Base-by-base conservation (phyloP, 2,113 vertebrate genomes). In the Trichomycterus rosablanca region DNA sequence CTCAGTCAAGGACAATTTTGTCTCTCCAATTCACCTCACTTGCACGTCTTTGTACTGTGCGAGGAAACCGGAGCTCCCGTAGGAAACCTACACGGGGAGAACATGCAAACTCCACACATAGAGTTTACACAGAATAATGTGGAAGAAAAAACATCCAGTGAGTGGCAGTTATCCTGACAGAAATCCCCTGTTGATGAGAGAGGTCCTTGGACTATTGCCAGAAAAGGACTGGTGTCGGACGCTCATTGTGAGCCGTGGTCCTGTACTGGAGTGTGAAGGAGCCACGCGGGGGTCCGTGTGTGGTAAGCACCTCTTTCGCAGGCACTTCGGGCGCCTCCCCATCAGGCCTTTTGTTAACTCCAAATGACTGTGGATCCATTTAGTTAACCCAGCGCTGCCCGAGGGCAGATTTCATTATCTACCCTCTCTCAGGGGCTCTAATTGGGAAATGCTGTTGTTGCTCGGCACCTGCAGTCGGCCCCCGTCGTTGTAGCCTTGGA, bases 401-500 rank as follows among this genome's bases (percentile, higher is more conserved):
- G 2, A 63, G 63, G 74, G 74, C 78, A 74, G 67, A 75, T 85
- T 80, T 81, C 80, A 81, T 80, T 84, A 82, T 79, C 77, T 72
- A 26, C 56, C 71, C 72, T 76, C 76, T 80, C 80, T 73, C 72
- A 71, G 73, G 76, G 73, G 77, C 78, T 81, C 78, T 83, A 83
- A 87, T 85, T 85, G 81, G 79, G 69, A 78, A 78, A 81, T 78
- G 7, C 75, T 78, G 78, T 80, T 74, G 80, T 78, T 39, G 51
- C 76, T 51, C 64, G 75, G 79, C 80, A 86, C 84, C 84, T 86
- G 82, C 79, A 78, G 76, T 82, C 66, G 77, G 76, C 75, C 46
- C 44, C 43, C 76, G 77, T 82, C 78, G 62, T 74, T 70, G 82
- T 86, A 84, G 75, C 81, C 80, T 74, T 86, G 86, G 84, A 80